Evolutionary conservation across 2,113 vertebrate species (phyloP).

Genomic region (Galemys pyrenaicus): DNA sequence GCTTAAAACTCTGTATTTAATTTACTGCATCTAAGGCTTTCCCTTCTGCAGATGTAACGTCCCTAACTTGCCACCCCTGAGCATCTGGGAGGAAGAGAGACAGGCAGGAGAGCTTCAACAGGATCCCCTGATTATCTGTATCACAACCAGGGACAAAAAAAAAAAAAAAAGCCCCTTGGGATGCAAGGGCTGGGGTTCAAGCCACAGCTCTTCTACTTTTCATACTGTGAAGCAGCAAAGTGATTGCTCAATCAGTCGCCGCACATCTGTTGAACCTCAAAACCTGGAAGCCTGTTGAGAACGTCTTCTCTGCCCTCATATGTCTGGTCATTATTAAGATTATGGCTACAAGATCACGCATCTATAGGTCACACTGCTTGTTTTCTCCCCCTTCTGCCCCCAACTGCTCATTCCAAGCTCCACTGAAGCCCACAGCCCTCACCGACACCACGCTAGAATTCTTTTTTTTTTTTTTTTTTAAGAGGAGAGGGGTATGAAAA

Average conservation of each 20-base stretch:
- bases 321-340: not conserved
- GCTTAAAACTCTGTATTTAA: not conserved
- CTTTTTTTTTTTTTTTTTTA: not conserved
- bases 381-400: not conserved
- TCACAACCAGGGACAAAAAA: not conserved
- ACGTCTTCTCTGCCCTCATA: not conserved
- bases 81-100: not conserved
- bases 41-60: fast-evolving
- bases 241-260: not conserved
- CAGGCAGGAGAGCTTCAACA: not conserved
- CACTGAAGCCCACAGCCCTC: too few relatives aligned
- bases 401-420: not conserved
- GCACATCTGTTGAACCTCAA: not conserved
- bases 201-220: fast-evolving
- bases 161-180: too few relatives aligned
- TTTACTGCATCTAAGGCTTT: not conserved
- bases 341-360: fast-evolving
- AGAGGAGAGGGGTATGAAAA: not conserved
- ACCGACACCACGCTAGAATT: not conserved
- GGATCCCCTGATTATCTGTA: not conserved
- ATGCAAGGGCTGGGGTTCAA: fast-evolving
- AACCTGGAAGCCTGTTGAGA: not conserved
- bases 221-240: not conserved
- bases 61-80: not conserved
- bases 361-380: not conserved